Conservation (phyloP, 2,113 vertebrate species). For the Eleginops maclovinus region DNA sequence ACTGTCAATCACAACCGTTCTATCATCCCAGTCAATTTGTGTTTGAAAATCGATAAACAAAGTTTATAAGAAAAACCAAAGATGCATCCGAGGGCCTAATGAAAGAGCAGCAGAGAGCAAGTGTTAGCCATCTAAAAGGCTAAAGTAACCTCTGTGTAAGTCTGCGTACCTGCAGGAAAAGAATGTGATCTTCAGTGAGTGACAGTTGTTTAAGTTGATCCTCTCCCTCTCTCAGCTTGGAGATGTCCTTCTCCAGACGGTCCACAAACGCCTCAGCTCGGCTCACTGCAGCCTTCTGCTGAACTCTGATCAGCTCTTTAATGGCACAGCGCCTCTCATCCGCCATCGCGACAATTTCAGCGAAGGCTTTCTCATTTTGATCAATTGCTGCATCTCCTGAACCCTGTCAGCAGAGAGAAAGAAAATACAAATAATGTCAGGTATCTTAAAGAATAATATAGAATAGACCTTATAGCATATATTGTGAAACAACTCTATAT, state of each 20-base stretch:
- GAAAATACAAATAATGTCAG: background rate
- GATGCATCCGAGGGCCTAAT: too few species aligned
- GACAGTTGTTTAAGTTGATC: constrained; percentile 61
- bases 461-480: too few species aligned
- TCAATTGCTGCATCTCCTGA: constrained; percentile 31
- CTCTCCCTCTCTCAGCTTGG: constrained; percentile 55
- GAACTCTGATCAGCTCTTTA: constrained; percentile 36
- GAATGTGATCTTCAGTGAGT: constrained; percentile 62
- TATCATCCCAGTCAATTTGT: too few species aligned
- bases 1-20: too few species aligned
- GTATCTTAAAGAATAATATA: background rate
- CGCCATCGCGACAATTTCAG: constrained; percentile 39
- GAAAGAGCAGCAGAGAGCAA: too few species aligned
- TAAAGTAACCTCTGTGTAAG: background rate
- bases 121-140: too few species aligned
- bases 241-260: constrained; percentile 54
- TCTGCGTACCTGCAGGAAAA: constrained; percentile 67
- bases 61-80: too few species aligned
- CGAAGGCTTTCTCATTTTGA: constrained; percentile 41
- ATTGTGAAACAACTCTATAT: too few species aligned
- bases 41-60: too few species aligned
- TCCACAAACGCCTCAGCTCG: background rate
- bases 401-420: background rate
- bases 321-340: constrained; percentile 24
- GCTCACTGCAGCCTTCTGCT: constrained; percentile 9